Evolutionary conservation across 2,797 vertebrate genomes (phyloP).

Genomic region (Arctocebus calabarensis): DNA sequence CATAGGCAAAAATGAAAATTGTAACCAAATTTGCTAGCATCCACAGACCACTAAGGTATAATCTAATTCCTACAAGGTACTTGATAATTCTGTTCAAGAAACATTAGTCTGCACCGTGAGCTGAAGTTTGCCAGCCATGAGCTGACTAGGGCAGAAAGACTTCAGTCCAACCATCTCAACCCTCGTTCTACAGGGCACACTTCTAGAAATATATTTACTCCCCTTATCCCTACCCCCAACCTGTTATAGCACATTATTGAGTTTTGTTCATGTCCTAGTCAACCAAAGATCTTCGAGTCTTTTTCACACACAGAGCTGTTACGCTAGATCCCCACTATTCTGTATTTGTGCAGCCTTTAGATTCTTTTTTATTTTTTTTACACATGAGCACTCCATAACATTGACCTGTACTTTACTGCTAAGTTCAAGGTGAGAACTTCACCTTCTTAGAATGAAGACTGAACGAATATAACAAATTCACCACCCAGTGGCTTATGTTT

Average conservation of each 20-base stretch:
- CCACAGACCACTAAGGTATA: neutral
- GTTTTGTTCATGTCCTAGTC: neutral
- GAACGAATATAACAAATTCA: conserved; percentile 31
- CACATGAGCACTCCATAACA: neutral
- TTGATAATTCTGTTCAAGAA: neutral
- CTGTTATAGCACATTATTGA: neutral
- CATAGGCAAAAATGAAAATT: conserved; percentile 35
- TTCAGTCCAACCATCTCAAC: neutral
- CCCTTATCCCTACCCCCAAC: too few relatives aligned
- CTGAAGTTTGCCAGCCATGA: neutral
- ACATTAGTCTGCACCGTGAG: neutral
- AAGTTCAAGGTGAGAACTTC: neutral
- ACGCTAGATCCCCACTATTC: neutral
- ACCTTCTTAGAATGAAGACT: conserved; percentile 3
- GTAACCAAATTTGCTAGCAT: neutral
- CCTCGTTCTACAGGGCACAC: neutral
- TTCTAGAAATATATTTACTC: neutral
- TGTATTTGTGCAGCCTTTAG: neutral
- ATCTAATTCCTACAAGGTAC: neutral
- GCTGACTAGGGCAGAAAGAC: conserved; percentile 3
- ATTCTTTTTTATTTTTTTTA: conserved; percentile 25
- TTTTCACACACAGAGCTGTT: neutral
- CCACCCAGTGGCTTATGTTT: neutral
- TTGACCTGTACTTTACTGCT: neutral
- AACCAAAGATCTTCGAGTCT: neutral